Percentiles rank a stretch among this genome's conserved stretches.
phyloP scores from a whole-genome alignment of 1,140 invertebrate species.

The Panagrolaimus sp. region DNA sequence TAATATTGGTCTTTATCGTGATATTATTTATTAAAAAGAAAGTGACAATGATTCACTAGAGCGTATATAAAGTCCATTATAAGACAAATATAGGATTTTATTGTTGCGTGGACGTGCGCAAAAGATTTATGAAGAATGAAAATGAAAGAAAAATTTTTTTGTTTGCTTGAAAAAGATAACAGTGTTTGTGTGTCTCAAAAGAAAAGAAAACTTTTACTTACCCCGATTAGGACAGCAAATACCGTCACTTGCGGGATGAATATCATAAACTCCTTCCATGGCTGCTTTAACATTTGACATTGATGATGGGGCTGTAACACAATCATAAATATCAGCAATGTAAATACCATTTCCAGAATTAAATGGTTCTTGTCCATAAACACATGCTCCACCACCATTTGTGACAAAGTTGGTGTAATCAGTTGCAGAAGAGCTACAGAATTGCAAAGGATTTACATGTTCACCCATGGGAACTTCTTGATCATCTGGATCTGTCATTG shows the following conservation, averaged over 20 bases:
- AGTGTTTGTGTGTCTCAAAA: background rate
- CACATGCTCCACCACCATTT: constrained; percentile 53
- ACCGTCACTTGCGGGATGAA: constrained; percentile 34
- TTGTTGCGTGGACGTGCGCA: too few species aligned
- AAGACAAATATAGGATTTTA: too few species aligned
- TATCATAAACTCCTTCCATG: constrained; percentile 54
- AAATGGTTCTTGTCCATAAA: constrained; percentile 47
- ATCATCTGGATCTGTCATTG: constrained; percentile 58
- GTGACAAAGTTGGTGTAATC: constrained; percentile 56
- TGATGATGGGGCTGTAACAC: constrained; percentile 45
- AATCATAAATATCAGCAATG: constrained; percentile 56
- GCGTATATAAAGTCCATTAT: too few species aligned
- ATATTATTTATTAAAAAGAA: too few species aligned
- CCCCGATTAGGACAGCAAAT: constrained; percentile 33
- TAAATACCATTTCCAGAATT: constrained; percentile 53
- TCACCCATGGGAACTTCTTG: constrained; percentile 59
- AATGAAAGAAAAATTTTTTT: too few species aligned
- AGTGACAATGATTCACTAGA: too few species aligned
- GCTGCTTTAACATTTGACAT: constrained; percentile 55
- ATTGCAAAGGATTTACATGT: constrained; percentile 57
- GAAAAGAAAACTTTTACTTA: background rate
- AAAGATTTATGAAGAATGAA: too few species aligned
- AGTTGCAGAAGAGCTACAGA: constrained; percentile 46
- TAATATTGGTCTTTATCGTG: too few species aligned
- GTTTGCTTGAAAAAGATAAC: too few species aligned